Evolutionary conservation across 2,888 invertebrate genomes (phyloP).

Genomic region (Noctuana brunneofusca): DNA sequence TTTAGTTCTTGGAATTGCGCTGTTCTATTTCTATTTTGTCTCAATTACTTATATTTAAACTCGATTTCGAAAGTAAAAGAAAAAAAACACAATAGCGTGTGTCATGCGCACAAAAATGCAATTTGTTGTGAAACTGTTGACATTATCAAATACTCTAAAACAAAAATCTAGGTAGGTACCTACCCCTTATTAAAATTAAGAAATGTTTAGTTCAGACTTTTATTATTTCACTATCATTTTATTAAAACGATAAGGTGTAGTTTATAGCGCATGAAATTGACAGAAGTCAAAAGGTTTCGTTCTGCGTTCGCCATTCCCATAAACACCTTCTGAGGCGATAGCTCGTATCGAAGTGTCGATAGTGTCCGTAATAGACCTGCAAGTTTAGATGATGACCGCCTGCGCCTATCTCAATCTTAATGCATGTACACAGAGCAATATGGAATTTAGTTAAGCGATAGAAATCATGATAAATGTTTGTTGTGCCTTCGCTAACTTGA

Average conservation of each 20-base stretch:
- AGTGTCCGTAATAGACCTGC: slow-evolving; percentile 38
- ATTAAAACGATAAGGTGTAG: slow-evolving; percentile 25
- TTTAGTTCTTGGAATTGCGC: slow-evolving; percentile 8
- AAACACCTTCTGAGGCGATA: slow-evolving; percentile 37
- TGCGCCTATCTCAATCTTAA: slow-evolving; percentile 32
- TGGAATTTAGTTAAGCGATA: slow-evolving; percentile 27
- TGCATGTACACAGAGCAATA: slow-evolving; percentile 24
- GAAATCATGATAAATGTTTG: slow-evolving; percentile 18
- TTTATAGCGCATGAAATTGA: slow-evolving; percentile 33
- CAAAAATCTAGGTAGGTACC: too few species aligned
- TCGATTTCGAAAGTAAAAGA: background rate
- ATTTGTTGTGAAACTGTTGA: too few species aligned
- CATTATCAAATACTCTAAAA: background rate
- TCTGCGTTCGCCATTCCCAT: slow-evolving; percentile 35
- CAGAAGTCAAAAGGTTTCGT: slow-evolving; percentile 37
- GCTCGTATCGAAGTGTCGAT: slow-evolving; percentile 36
- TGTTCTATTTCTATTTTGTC: background rate
- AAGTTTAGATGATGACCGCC: slow-evolving; percentile 38
- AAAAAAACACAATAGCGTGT: too few species aligned
- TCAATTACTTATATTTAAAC: background rate
- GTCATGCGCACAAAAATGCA: too few species aligned
- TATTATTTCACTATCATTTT: slow-evolving; percentile 21
- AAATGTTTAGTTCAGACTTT: background rate
- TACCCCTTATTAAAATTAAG: background rate
- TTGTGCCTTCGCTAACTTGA: slow-evolving; percentile 4